Conservation (phyloP, 1,140 invertebrate genomes). For the Nephotettix cincticeps region DNA sequence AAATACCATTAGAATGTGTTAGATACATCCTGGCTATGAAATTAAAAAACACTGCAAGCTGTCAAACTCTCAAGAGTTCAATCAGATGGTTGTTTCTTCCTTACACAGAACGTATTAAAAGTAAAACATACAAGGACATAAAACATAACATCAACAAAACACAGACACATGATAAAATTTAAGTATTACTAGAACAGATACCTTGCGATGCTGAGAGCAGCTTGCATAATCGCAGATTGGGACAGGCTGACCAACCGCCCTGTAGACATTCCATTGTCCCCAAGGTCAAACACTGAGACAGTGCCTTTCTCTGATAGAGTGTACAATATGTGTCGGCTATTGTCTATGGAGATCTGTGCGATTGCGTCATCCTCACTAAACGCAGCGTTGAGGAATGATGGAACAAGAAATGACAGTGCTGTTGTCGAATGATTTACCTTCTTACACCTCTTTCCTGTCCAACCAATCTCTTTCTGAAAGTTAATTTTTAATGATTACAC, state of each 20-base stretch:
- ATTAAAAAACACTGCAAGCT: too few relatives aligned
- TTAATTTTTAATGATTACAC: slow-evolving; percentile 19
- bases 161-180: too few relatives aligned
- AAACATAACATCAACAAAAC: too few relatives aligned
- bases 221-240: slow-evolving; percentile 73
- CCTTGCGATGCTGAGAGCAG: slow-evolving; percentile 77
- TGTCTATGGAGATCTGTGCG: slow-evolving; percentile 87
- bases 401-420: slow-evolving; percentile 82
- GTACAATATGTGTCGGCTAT: slow-evolving; percentile 87
- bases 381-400: slow-evolving; percentile 84
- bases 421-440: slow-evolving; percentile 94
- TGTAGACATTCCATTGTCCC: slow-evolving; percentile 70
- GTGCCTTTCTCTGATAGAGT: slow-evolving; percentile 80
- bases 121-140: too few relatives aligned
- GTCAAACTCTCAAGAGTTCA: too few relatives aligned
- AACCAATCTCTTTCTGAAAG: slow-evolving; percentile 73
- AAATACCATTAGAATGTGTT: too few relatives aligned
- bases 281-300: slow-evolving; percentile 88
- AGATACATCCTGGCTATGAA: too few relatives aligned
- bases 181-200: too few relatives aligned
- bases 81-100: too few relatives aligned
- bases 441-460: slow-evolving; percentile 93
- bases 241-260: slow-evolving; percentile 72
- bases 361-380: slow-evolving; percentile 87
- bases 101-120: too few relatives aligned